Evolutionary conservation across 2,888 invertebrate species (phyloP).

Genomic region (Nycteola revayana): DNA sequence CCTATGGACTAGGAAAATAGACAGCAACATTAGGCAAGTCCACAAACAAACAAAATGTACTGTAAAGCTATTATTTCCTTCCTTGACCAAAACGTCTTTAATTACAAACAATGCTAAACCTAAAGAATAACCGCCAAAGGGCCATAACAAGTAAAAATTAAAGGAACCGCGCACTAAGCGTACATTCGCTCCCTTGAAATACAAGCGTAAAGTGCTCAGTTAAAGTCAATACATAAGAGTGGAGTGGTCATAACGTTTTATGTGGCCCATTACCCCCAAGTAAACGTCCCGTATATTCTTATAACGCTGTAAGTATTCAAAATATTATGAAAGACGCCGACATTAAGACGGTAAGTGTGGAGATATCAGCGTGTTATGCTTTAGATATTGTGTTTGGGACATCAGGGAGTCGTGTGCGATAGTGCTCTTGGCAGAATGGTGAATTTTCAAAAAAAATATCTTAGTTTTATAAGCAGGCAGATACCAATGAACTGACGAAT

Average conservation of each 20-base stretch:
- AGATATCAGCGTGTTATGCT: conserved; percentile 28
- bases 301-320: conserved; percentile 78
- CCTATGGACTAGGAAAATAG: no score
- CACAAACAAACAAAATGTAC: no score
- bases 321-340: conserved; percentile 66
- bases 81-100: no score
- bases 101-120: no score
- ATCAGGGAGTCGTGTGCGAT: no score
- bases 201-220: conserved; percentile 42
- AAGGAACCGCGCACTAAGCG: conserved; percentile 29
- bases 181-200: conserved; percentile 46
- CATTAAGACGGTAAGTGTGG: conserved; percentile 24
- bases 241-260: conserved; percentile 79
- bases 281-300: conserved; percentile 80
- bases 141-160: conserved; percentile 27
- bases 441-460: no score
- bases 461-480: no score
- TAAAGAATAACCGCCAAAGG: conserved; percentile 7
- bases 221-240: conserved; percentile 75
- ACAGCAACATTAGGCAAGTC: no score
- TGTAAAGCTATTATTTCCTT: no score
- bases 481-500: no score
- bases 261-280: conserved; percentile 67
- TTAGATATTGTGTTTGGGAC: conserved; percentile 19
- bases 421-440: no score